These are phyloP conservation scores for Clarias batrachus DNA, from an alignment of 2,113 vertebrate genomes.

Conservation along the genomic window DNA sequence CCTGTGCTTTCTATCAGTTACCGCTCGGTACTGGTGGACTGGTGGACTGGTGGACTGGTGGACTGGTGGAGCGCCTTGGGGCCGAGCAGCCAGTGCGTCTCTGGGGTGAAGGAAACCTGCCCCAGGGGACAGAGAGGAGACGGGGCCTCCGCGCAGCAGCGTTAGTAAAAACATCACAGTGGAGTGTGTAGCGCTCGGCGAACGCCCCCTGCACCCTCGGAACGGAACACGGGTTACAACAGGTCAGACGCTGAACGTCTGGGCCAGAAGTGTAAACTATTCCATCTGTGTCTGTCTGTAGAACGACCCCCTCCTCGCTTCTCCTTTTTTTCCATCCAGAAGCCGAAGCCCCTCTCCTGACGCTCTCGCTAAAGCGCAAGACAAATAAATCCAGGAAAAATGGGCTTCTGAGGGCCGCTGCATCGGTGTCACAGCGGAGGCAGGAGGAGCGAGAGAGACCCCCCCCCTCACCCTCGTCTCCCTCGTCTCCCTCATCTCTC, in stretches of 20 bases:
- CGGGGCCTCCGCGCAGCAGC: conserved; percentile 52
- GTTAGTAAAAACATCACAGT: conserved; percentile 64
- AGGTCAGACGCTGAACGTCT: conserved; percentile 80
- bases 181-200: conserved; percentile 70
- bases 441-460: conserved; percentile 17
- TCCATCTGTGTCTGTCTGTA: conserved; percentile 78
- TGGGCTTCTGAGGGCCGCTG: conserved; percentile 55
- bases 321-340: conserved; percentile 18
- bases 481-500: background rate
- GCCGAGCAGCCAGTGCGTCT: conserved; percentile 1
- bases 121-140: background rate
- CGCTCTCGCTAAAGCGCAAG: conserved; percentile 55
- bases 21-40: conserved; percentile 58
- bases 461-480: background rate
- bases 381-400: conserved; percentile 62
- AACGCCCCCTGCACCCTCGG: conserved; percentile 56
- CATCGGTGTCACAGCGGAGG: conserved; percentile 34
- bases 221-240: conserved; percentile 77
- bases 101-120: conserved; percentile 13
- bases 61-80: conserved; percentile 20
- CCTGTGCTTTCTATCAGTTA: conserved; percentile 71
- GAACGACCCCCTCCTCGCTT: conserved; percentile 36
- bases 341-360: conserved; percentile 46
- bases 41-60: conserved; percentile 7
- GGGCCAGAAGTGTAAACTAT: conserved; percentile 75